phyloP scores from a whole-genome alignment of 2,888 invertebrate species.

The Chloroclystis v-ata region DNA sequence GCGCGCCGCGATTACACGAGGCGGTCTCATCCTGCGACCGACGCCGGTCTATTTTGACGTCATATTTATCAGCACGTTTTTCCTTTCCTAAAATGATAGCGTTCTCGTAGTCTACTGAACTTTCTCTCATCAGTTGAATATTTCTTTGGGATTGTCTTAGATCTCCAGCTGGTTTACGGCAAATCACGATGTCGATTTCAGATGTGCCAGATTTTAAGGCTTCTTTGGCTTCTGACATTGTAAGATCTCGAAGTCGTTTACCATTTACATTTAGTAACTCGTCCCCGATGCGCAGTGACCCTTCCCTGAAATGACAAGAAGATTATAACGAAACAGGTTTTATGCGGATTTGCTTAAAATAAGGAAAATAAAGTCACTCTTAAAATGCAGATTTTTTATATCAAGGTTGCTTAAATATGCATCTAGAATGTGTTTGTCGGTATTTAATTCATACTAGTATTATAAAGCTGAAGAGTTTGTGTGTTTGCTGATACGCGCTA shows the following conservation, averaged over 20 bases:
- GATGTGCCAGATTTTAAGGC: constrained; percentile 80
- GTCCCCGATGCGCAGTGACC: constrained; percentile 82
- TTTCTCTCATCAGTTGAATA: constrained; percentile 77
- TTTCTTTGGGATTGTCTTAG: constrained; percentile 45
- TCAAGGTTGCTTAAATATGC: not conserved
- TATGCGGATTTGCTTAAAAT: not conserved
- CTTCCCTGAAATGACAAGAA: constrained; percentile 71
- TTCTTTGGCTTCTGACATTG: constrained; percentile 81
- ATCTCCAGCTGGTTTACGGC: constrained; percentile 52
- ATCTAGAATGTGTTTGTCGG: too few species aligned
- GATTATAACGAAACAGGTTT: not conserved
- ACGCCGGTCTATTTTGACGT: constrained; percentile 85
- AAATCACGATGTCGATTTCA: constrained; percentile 82
- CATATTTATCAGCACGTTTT: constrained; percentile 66
- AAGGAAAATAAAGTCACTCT: too few species aligned
- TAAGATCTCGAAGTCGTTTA: constrained; percentile 80
- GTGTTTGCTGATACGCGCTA: too few species aligned
- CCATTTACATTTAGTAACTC: constrained; percentile 86
- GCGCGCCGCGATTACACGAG: constrained; percentile 65
- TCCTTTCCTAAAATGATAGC: constrained; percentile 75
- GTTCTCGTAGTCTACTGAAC: constrained; percentile 84
- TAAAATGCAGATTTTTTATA: too few species aligned
- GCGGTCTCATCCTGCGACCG: constrained; percentile 73
- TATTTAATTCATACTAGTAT: too few species aligned
- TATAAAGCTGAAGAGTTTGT: too few species aligned